A percentile compares a stretch with the other conserved stretches of the same genome.
These are phyloP conservation scores for Schizopygopsis malacanthus DNA, from an alignment of 2,797 vertebrate species.

Conservation along the genomic window DNA sequence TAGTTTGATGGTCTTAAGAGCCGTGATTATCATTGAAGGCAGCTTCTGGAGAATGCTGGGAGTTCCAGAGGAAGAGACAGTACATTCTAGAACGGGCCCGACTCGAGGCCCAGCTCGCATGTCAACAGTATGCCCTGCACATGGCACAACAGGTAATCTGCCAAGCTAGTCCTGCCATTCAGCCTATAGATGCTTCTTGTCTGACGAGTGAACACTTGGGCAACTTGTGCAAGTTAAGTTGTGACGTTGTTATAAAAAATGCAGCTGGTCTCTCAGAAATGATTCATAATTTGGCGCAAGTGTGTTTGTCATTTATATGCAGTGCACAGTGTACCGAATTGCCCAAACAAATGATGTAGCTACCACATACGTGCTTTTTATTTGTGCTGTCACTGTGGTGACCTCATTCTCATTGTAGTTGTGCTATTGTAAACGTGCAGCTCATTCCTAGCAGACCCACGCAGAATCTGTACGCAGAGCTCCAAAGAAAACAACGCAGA, in stretches of 20 bases:
- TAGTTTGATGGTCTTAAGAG: slow-evolving; percentile 55
- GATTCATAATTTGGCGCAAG: neutral
- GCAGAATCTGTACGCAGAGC: neutral
- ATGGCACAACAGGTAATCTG: slow-evolving; percentile 67
- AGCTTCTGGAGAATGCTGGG: slow-evolving; percentile 73
- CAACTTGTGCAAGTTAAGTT: neutral
- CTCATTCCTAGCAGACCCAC: slow-evolving; percentile 13
- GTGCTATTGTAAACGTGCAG: neutral
- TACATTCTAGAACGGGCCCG: slow-evolving; percentile 81
- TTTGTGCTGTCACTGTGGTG: neutral
- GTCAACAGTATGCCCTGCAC: slow-evolving; percentile 77
- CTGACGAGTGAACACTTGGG: neutral
- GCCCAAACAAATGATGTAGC: neutral
- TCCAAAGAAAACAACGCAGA: no score
- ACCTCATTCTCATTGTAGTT: slow-evolving; percentile 12
- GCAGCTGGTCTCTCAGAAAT: neutral
- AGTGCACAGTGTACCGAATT: neutral
- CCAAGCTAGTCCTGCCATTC: slow-evolving; percentile 26
- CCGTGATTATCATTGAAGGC: slow-evolving; percentile 68
- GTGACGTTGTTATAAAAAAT: neutral
- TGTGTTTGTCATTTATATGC: slow-evolving; percentile 1
- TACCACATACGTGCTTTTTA: neutral
- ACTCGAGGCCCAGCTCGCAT: slow-evolving; percentile 74
- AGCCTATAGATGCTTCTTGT: neutral
- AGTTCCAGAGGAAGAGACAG: slow-evolving; percentile 85